phyloP scores from a whole-genome alignment of 2,113 vertebrate species.

The Cryptotis parvus region DNA sequence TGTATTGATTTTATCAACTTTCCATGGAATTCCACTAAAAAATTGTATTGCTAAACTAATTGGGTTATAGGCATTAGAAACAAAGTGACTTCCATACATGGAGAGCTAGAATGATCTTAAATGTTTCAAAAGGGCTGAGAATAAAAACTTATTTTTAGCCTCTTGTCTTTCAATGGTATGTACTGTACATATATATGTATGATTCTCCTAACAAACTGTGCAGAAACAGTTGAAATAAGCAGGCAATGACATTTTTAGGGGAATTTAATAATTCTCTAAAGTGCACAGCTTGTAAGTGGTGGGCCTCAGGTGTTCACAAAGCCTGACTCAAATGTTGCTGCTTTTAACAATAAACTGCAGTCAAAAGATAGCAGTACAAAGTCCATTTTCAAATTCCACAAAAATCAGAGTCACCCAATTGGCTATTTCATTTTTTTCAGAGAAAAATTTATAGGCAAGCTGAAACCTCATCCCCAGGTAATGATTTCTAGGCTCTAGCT shows the following conservation, averaged over 20 bases:
- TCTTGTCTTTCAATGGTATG: not conserved
- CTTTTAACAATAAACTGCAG: conserved; percentile 1
- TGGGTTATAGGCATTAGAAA: not conserved
- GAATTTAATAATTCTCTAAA: not conserved
- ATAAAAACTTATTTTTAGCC: not conserved
- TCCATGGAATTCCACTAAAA: not conserved
- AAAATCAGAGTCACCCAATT: not conserved
- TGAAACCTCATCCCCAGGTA: not conserved
- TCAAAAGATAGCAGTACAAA: not conserved
- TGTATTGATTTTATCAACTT: not conserved
- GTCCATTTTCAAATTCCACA: conserved; percentile 3
- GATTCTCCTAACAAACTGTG: not conserved
- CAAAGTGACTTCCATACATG: not conserved
- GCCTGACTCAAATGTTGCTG: not conserved
- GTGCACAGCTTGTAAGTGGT: not conserved
- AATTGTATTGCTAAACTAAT: not conserved
- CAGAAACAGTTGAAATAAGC: not conserved
- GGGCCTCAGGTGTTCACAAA: not conserved
- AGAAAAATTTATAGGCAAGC: not conserved
- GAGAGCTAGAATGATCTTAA: not conserved
- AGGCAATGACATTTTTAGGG: not conserved
- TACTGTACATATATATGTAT: not conserved
- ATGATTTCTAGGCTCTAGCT: conserved; percentile 35
- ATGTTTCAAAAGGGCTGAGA: not conserved
- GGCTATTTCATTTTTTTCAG: not conserved